Conservation (phyloP, 2,888 invertebrate genomes). For the Meiosimyza platycephala region DNA sequence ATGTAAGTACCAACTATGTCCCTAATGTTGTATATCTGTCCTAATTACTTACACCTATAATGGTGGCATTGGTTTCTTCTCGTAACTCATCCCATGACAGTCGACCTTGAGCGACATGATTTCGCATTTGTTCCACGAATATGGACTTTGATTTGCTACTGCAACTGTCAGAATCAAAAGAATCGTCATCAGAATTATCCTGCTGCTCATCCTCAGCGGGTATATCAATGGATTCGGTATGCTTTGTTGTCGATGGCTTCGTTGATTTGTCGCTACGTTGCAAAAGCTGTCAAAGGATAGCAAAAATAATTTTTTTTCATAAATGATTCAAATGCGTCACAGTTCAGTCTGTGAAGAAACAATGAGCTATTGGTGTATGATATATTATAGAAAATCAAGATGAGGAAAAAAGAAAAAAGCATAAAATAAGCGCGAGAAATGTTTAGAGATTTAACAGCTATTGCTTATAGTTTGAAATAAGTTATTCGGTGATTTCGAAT, state of each 20-base stretch:
- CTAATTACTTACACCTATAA: slow-evolving; percentile 59
- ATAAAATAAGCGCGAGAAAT: too few species aligned
- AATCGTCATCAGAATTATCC: slow-evolving; percentile 16
- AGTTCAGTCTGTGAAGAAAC: background rate
- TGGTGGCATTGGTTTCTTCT: slow-evolving; percentile 64
- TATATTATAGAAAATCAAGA: background rate
- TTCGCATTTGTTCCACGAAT: slow-evolving; percentile 60
- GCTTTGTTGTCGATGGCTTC: slow-evolving; percentile 16
- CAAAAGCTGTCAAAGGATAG: slow-evolving; percentile 40
- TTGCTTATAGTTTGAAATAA: too few species aligned
- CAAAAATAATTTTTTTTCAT: slow-evolving; percentile 15
- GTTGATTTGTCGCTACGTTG: slow-evolving; percentile 34
- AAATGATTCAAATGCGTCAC: background rate
- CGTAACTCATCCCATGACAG: slow-evolving; percentile 62
- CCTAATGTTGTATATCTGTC: background rate
- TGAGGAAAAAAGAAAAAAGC: too few species aligned
- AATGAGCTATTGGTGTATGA: slow-evolving; percentile 1
- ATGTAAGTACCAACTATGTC: background rate
- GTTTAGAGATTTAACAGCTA: too few species aligned
- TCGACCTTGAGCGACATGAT: slow-evolving; percentile 56
- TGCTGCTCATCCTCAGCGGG: background rate
- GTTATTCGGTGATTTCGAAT: too few species aligned
- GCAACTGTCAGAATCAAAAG: slow-evolving; percentile 19
- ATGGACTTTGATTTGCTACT: slow-evolving; percentile 58
- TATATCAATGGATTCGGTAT: background rate